These are phyloP conservation scores for Eretmochelys imbricata DNA, from an alignment of 2,113 vertebrate species.

Conservation along the genomic window DNA sequence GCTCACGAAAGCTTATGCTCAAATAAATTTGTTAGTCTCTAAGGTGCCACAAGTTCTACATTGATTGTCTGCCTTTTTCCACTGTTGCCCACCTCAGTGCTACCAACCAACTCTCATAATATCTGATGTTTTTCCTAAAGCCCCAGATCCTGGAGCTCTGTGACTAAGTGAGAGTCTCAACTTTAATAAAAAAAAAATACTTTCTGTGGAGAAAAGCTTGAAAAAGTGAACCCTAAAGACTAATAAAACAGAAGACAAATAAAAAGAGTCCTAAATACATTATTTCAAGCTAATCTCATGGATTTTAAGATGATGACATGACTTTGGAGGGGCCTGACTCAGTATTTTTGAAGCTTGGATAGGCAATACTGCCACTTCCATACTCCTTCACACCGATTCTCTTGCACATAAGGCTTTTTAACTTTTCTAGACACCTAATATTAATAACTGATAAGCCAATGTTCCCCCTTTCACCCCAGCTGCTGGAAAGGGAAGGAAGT, in stretches of 20 bases:
- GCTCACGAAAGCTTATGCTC: too few species aligned
- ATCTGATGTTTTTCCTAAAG: not conserved
- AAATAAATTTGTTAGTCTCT: too few species aligned
- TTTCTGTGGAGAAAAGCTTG: not conserved
- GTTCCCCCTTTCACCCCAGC: not conserved
- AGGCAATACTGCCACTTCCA: not conserved
- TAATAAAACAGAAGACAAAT: not conserved
- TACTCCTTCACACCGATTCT: not conserved
- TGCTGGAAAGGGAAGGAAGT: not conserved
- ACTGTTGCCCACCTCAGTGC: not conserved
- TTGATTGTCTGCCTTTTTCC: not conserved
- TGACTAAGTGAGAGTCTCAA: not conserved
- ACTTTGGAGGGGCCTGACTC: not conserved
- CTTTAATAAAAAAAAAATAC: not conserved
- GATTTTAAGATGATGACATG: not conserved
- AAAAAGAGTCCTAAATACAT: not conserved
- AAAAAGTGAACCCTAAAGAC: not conserved
- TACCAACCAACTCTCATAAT: not conserved
- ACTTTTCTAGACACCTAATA: not conserved
- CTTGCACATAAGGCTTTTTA: accelerated
- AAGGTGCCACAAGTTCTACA: not conserved
- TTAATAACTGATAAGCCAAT: not conserved
- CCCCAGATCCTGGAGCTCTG: not conserved
- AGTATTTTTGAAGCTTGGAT: not conserved
- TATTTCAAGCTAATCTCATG: not conserved